Evolutionary conservation across 2,888 invertebrate genomes (phyloP).

Genomic region (Bellardia pandia): DNA sequence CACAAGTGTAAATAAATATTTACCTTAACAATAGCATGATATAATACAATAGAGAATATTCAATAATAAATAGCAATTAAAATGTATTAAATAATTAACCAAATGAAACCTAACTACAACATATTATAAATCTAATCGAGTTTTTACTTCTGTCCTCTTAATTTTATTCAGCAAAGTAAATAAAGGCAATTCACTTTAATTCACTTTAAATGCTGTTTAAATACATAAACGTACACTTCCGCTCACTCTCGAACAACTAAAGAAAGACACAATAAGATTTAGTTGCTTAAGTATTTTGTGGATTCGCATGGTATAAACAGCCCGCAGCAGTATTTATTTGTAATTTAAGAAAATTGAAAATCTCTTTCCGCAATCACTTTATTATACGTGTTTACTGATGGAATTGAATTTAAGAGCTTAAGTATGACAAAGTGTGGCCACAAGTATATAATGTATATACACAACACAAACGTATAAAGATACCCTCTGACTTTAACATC

Average conservation of each 20-base stretch:
- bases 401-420: slow-evolving; percentile 69
- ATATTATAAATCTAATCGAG: slow-evolving; percentile 46
- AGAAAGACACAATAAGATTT: slow-evolving; percentile 36
- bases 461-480: background rate
- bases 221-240: slow-evolving; percentile 17
- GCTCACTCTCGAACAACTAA: background rate
- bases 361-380: slow-evolving; percentile 72
- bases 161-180: slow-evolving; percentile 12
- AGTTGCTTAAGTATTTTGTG: slow-evolving; percentile 52
- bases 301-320: slow-evolving; percentile 61
- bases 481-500: background rate
- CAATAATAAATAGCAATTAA: slow-evolving; percentile 61
- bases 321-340: slow-evolving; percentile 70
- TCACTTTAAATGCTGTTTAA: slow-evolving; percentile 25
- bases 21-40: slow-evolving; percentile 23
- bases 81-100: slow-evolving; percentile 65
- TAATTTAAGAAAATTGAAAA: slow-evolving; percentile 71
- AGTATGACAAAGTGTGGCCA: slow-evolving; percentile 68
- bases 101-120: slow-evolving; percentile 54
- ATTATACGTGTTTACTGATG: slow-evolving; percentile 66
- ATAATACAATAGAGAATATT: slow-evolving; percentile 47
- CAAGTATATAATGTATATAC: slow-evolving; percentile 44
- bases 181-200: slow-evolving; percentile 37
- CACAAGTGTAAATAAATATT: slow-evolving; percentile 16
- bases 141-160: background rate